These are phyloP conservation scores for Heliconius hewitsoni DNA, from an alignment of 1,140 invertebrate species.

Conservation along the genomic window DNA sequence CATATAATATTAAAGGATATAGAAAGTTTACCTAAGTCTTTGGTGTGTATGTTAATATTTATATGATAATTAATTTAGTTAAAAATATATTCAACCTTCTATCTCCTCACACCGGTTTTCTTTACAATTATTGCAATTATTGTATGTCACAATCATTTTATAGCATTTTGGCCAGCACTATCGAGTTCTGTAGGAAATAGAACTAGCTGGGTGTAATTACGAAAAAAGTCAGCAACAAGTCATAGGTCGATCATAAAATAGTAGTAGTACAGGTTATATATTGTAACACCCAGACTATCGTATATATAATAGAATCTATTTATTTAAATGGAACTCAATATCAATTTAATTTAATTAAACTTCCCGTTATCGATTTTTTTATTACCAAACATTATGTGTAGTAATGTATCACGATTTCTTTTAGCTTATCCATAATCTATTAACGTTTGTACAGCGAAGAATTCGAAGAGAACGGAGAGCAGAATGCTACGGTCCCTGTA, in stretches of 20 bases:
- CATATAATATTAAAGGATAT: not conserved
- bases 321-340: not conserved
- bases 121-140: slow-evolving; percentile 7
- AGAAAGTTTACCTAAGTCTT: not conserved
- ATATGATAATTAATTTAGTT: not conserved
- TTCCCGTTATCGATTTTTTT: not conserved
- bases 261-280: slow-evolving; percentile 1
- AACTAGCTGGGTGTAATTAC: slow-evolving; percentile 19
- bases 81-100: not conserved
- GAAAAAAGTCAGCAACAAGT: slow-evolving; percentile 22
- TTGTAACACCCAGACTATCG: not conserved
- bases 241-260: slow-evolving; percentile 20
- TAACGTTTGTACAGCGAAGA: too few species aligned
- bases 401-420: not conserved
- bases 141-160: slow-evolving; percentile 1
- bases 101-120: not conserved
- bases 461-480: too few species aligned
- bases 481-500: too few species aligned
- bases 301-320: not conserved
- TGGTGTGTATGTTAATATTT: not conserved
- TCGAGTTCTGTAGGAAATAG: slow-evolving; percentile 9
- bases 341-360: not conserved
- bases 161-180: slow-evolving; percentile 16
- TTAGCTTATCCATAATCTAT: too few species aligned
- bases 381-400: not conserved